Percentiles rank a stretch among this genome's conserved stretches.
Evolutionary conservation across 2,113 vertebrate genomes (phyloP).

Genomic region (Menidia beryllina): DNA sequence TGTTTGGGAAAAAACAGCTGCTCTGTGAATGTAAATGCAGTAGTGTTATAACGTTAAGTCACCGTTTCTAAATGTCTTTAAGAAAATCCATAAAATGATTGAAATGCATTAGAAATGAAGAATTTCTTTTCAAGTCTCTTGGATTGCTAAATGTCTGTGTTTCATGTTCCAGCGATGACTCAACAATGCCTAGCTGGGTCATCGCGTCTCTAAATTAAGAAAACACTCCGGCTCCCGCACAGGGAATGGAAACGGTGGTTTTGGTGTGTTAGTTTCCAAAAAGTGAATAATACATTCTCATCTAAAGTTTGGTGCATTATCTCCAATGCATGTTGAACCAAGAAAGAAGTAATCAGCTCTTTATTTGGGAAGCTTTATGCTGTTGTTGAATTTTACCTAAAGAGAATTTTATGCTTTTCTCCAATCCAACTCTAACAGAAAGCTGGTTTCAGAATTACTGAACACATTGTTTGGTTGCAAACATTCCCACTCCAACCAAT

Average conservation of each 20-base stretch:
- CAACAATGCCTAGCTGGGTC: conserved; percentile 16
- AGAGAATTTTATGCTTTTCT: not conserved
- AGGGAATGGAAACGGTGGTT: conserved; percentile 2
- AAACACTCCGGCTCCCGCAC: conserved; percentile 8
- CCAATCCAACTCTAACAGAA: not conserved
- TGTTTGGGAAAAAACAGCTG: not conserved
- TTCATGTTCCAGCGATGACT: conserved; percentile 45
- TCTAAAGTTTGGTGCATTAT: conserved; percentile 9
- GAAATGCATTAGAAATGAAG: not conserved
- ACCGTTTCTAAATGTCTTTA: not conserved
- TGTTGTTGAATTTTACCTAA: not conserved
- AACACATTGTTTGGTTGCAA: conserved; percentile 8
- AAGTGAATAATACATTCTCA: conserved; percentile 19
- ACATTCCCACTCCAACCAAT: conserved; percentile 6
- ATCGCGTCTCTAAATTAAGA: conserved; percentile 8
- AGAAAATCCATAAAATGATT: not conserved
- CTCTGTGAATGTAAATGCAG: not conserved
- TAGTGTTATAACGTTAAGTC: not conserved
- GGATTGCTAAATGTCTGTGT: conserved; percentile 14
- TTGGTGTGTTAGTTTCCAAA: conserved; percentile 18
- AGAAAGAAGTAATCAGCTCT: not conserved
- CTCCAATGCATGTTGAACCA: not conserved
- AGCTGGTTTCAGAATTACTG: not conserved
- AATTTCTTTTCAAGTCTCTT: conserved; percentile 6
- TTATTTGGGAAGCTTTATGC: not conserved